phyloP scores from a whole-genome alignment of 2,888 invertebrate species.

The Lycophotia porphyrea region DNA sequence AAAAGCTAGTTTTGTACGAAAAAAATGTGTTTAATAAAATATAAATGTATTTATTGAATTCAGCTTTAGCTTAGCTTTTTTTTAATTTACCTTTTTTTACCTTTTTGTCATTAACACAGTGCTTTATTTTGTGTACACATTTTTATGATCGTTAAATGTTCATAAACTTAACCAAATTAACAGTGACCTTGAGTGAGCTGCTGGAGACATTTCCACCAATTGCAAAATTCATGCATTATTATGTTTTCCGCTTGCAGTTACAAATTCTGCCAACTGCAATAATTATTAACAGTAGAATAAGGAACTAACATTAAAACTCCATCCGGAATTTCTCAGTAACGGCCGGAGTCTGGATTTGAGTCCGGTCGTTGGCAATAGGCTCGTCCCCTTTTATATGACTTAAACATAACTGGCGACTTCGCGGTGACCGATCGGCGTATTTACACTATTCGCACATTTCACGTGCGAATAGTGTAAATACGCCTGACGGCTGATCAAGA shows the following conservation, averaged over 20 bases:
- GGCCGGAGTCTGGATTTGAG: not conserved
- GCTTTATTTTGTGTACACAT: not conserved
- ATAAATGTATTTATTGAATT: not conserved
- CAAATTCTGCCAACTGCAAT: conserved; percentile 33
- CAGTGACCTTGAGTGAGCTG: conserved; percentile 34
- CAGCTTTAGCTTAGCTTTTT: not conserved
- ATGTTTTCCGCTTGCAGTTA: conserved; percentile 34
- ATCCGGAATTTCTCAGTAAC: not conserved
- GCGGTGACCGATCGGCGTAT: too few relatives aligned
- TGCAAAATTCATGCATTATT: conserved; percentile 25
- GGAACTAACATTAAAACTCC: not conserved
- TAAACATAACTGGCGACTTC: too few relatives aligned
- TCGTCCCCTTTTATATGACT: not conserved
- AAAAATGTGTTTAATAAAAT: too few relatives aligned
- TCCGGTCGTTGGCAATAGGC: not conserved
- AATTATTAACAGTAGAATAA: conserved; percentile 40
- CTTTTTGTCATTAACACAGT: not conserved
- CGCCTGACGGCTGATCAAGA: too few relatives aligned
- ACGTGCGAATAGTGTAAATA: too few relatives aligned
- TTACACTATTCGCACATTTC: too few relatives aligned
- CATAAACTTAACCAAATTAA: conserved; percentile 12
- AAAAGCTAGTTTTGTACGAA: not conserved
- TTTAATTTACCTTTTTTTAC: not conserved
- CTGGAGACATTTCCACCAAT: conserved; percentile 19
- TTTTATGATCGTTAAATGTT: not conserved